Evolutionary conservation across 1,140 invertebrate genomes (phyloP).

Genomic region (Pogonus chalceus): DNA sequence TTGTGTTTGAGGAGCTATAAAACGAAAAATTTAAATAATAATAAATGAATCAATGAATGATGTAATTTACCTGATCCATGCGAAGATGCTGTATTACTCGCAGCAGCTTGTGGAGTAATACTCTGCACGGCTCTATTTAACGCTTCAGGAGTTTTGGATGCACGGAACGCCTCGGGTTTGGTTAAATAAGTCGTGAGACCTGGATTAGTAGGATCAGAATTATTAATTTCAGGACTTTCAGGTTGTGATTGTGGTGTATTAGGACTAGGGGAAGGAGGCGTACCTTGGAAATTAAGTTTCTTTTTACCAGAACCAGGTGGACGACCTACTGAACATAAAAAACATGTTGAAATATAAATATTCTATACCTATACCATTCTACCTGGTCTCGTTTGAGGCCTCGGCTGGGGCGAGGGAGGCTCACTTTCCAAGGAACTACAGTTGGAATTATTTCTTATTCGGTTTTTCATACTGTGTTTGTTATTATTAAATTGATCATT

Average conservation of each 20-base stretch:
- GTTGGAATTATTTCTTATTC: conserved; percentile 39
- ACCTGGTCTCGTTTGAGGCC: conserved; percentile 31
- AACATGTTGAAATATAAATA: conserved; percentile 20
- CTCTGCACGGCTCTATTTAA: conserved; percentile 32
- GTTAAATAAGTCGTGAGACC: not conserved
- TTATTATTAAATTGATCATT: not conserved
- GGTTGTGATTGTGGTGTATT: conserved; percentile 10
- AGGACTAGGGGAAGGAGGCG: conserved; percentile 24
- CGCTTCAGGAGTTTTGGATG: conserved; percentile 19
- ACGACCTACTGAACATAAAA: conserved; percentile 34
- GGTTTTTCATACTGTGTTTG: conserved; percentile 24
- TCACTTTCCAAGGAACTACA: conserved; percentile 45
- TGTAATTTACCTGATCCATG: not conserved
- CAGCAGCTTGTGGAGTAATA: conserved; percentile 14
- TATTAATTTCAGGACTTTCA: not conserved
- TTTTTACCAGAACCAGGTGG: conserved; percentile 34
- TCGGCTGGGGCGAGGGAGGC: conserved; percentile 37
- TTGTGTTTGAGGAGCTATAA: not conserved
- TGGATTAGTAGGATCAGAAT: not conserved
- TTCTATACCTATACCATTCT: conserved; percentile 24
- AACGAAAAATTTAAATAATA: not conserved
- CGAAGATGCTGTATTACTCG: conserved; percentile 13
- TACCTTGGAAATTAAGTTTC: conserved; percentile 32
- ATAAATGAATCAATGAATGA: not conserved
- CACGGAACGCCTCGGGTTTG: not conserved